Evolutionary conservation across 2,888 invertebrate genomes (phyloP).

Genomic region (Alentia gelatinosa): DNA sequence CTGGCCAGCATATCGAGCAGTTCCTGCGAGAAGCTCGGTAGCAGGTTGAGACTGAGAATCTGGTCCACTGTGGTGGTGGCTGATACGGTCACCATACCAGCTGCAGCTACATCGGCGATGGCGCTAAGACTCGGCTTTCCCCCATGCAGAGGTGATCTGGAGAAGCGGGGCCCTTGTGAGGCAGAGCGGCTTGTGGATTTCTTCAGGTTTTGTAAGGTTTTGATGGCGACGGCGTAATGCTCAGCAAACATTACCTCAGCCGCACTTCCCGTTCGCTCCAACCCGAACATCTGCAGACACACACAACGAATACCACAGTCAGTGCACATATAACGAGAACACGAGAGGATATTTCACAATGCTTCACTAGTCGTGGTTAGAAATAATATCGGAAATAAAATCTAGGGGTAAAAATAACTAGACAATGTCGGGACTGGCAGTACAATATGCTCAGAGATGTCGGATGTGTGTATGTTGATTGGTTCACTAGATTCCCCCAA

Average conservation of each 20-base stretch:
- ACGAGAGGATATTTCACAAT: no score
- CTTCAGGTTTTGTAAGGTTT: slow-evolving; percentile 66
- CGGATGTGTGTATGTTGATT: no score
- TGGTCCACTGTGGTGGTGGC: slow-evolving; percentile 74
- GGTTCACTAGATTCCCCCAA: no score
- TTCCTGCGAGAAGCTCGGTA: not conserved
- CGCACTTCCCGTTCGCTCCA: slow-evolving; percentile 71
- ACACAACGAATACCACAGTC: no score
- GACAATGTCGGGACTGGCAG: no score
- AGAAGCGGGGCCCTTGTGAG: not conserved
- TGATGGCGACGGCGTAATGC: slow-evolving; percentile 69
- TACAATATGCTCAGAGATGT: no score
- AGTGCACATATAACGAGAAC: no score
- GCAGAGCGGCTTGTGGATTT: not conserved
- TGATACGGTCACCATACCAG: slow-evolving; percentile 73
- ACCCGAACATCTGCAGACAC: slow-evolving; percentile 72
- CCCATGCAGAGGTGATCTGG: not conserved
- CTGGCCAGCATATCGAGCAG: not conserved
- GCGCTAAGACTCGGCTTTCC: slow-evolving; percentile 37
- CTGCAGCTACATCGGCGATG: slow-evolving; percentile 65
- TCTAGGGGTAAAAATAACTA: not conserved
- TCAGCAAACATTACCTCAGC: slow-evolving; percentile 75
- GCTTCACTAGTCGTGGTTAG: no score
- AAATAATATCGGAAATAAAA: not conserved
- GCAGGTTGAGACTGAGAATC: slow-evolving; percentile 61